Conservation (phyloP, 1,140 invertebrate genomes). For the Solenopsis fugax region DNA sequence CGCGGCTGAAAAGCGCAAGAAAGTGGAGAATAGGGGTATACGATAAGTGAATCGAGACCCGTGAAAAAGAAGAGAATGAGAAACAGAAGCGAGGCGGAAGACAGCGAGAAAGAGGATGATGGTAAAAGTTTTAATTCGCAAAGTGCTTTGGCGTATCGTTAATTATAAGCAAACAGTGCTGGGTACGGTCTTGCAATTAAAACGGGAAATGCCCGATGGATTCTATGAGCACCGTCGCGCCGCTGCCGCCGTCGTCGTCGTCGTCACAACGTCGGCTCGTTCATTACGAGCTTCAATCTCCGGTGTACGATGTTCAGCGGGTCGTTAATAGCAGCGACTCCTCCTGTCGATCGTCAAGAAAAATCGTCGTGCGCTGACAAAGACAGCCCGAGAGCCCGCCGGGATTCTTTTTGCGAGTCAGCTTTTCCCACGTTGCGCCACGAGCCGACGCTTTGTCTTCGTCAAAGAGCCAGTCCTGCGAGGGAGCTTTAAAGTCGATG, state of each 20-base stretch:
- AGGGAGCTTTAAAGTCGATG: conserved; percentile 37
- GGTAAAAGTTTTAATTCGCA: conserved; percentile 59
- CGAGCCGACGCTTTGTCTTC: conserved; percentile 44
- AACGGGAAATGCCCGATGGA: conserved; percentile 48
- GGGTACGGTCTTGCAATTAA: conserved; percentile 51
- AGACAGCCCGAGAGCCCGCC: conserved; percentile 26
- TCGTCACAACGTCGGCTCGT: conserved; percentile 28
- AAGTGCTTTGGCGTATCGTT: conserved; percentile 59
- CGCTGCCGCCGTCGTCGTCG: background rate
- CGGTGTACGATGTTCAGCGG: conserved; percentile 36
- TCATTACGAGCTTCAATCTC: conserved; percentile 57
- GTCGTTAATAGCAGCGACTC: conserved; percentile 44
- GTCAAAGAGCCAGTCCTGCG: conserved; percentile 39
- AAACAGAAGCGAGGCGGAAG: conserved; percentile 9
- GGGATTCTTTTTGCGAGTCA: conserved; percentile 54
- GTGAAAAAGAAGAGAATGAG: background rate
- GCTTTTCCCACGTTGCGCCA: conserved; percentile 35
- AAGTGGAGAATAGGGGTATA: conserved; percentile 1
- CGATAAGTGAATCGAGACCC: conserved; percentile 21
- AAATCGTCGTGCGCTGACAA: conserved; percentile 53
- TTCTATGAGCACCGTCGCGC: conserved; percentile 7
- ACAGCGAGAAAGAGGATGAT: background rate
- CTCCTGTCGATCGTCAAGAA: conserved; percentile 53
- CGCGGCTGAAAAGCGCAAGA: conserved; percentile 3
- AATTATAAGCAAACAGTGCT: conserved; percentile 65